These are phyloP conservation scores for Rhegmatorhina hoffmannsi DNA, from an alignment of 2,113 vertebrate genomes.

Conservation along the genomic window DNA sequence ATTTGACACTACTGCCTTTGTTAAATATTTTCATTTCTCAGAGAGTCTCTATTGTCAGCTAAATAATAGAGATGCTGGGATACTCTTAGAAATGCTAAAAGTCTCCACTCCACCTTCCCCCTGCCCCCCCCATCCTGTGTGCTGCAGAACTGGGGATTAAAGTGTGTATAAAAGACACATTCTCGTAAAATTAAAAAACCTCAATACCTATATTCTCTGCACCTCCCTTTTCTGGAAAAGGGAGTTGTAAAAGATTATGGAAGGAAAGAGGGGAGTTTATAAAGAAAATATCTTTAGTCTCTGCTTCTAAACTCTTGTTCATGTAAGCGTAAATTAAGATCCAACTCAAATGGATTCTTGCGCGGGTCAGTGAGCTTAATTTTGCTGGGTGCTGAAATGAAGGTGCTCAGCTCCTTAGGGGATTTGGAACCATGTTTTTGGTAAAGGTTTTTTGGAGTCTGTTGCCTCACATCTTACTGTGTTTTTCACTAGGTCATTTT, in stretches of 20 bases:
- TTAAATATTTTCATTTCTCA: slow-evolving; percentile 72
- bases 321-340: slow-evolving; percentile 28
- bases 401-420: not conserved
- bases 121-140: not conserved
- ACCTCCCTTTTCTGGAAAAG: not conserved
- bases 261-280: not conserved
- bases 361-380: slow-evolving; percentile 8
- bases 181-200: not conserved
- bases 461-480: not conserved
- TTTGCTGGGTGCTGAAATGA: not conserved
- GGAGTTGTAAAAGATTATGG: not conserved
- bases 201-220: not conserved
- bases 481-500: not conserved
- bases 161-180: slow-evolving; percentile 50
- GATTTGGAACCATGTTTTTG: not conserved
- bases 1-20: slow-evolving; percentile 66
- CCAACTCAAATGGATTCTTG: not conserved
- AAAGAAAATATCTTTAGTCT: slow-evolving; percentile 39
- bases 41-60: slow-evolving; percentile 61
- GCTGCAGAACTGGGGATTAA: slow-evolving; percentile 64
- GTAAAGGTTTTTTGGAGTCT: not conserved
- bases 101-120: slow-evolving; percentile 40
- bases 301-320: not conserved
- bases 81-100: slow-evolving; percentile 69
- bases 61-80: slow-evolving; percentile 70